Conservation (phyloP, 92 coral and sea anemone genomes). For the Bergia puertoricense region DNA sequence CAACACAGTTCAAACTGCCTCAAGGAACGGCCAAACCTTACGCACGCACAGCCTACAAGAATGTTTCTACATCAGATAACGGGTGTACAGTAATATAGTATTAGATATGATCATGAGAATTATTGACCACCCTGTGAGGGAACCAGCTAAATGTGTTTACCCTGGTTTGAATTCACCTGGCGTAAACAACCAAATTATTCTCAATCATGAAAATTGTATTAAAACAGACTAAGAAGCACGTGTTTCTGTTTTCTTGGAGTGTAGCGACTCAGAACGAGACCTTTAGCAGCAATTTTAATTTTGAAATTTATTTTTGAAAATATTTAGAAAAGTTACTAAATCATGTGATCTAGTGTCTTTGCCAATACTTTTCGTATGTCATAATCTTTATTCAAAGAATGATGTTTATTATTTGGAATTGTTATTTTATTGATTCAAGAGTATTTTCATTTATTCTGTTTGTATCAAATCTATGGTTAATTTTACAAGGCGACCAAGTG, state of each 20-base stretch:
- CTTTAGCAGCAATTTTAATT: not conserved
- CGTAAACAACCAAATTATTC: constrained; percentile 18
- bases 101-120: not conserved
- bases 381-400: not conserved
- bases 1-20: not conserved
- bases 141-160: not conserved
- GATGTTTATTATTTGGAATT: not conserved
- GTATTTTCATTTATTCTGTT: not conserved
- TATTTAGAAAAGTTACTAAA: no score
- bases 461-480: not conserved
- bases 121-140: not conserved
- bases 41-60: not conserved
- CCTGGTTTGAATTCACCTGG: not conserved
- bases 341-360: not conserved
- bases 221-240: not conserved
- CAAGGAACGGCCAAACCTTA: not conserved
- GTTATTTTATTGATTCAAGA: not conserved
- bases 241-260: not conserved
- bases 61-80: no score
- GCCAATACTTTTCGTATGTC: not conserved
- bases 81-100: not conserved
- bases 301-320: not conserved
- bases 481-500: not conserved
- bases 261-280: not conserved
- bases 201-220: not conserved